Evolutionary conservation across 2,797 vertebrate genomes (phyloP), one percentile per base, ranked within the genome.

Genomic region (Acanthis flammea): DNA sequence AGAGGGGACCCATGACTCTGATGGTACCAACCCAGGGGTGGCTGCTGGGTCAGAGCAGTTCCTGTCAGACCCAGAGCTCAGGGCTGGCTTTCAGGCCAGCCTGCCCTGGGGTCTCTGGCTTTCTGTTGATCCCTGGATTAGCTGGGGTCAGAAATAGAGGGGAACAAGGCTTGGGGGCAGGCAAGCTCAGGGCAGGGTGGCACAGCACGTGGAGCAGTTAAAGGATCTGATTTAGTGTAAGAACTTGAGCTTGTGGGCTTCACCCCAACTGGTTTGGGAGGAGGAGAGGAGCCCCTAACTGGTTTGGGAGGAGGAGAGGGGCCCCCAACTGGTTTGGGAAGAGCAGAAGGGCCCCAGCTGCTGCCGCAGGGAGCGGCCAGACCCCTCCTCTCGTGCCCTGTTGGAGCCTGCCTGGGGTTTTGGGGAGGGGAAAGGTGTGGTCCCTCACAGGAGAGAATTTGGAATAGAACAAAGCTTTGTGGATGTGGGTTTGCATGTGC

Each of bases 391-490:
- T 83, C 12, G 0, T 12, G 13, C 73, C 61, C 51, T 14, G 5
- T 63, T 0, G 10, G 57, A 92, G 89, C 89, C 76, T 88, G 82
- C 75, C 68, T 74, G 76, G 80, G 65, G 73, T 79, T 96, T 86
- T 82, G 68, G 83, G 85, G 84, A 90, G 50, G 51, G 42, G 63
- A 90, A 70, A 93, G 90, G 94, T 82, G 88, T 88, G 95, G 90
- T 82, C 44, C 81, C 63, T 90, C 2, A 0, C 61, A 48, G 76
- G 55, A 31, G 67, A 39, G 35, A 72, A 53, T 86, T 70, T 70
- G 65, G 57, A 78, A 9, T 10, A 71, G 61, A 3, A 8, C 0
- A 3, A 54, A 77, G 44, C 82, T 86, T 63, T 91, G 37, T 88
- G 51, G 45, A 1, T 54, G 78, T 60, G 74, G 83, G 30, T 95